These are phyloP conservation scores for Silurus asotus DNA, from an alignment of 2,113 vertebrate species.

Conservation along the genomic window DNA sequence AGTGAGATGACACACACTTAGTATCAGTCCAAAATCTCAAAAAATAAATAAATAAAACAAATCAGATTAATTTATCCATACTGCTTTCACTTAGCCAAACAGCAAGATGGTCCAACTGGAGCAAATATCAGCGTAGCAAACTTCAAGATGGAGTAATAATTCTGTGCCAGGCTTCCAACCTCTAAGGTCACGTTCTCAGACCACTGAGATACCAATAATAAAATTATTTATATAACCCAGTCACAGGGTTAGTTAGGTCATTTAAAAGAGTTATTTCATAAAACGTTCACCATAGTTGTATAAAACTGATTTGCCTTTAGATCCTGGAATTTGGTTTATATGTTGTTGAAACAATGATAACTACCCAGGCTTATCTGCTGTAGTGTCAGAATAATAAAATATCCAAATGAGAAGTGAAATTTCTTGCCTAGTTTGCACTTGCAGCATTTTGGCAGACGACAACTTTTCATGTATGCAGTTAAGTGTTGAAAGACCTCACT, in stretches of 20 bases:
- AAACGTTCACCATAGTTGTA: background rate
- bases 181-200: background rate
- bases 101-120: background rate
- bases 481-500: too few species aligned
- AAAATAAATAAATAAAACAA: background rate
- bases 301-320: background rate
- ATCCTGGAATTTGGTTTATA: background rate
- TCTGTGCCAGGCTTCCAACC: background rate
- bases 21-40: slow-evolving; percentile 9
- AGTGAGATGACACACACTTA: slow-evolving; percentile 23
- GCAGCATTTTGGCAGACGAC: too few species aligned
- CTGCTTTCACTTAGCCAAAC: background rate
- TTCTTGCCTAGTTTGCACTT: too few species aligned
- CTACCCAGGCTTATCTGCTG: background rate
- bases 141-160: background rate
- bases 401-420: too few species aligned
- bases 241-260: background rate
- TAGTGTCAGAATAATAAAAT: background rate
- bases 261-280: background rate
- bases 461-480: background rate
- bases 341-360: background rate
- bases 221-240: background rate
- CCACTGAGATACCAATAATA: background rate
- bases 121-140: background rate
- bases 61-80: background rate